Evolutionary conservation across 2,113 vertebrate species (phyloP).

Genomic region (Anseranas semipalmata): DNA sequence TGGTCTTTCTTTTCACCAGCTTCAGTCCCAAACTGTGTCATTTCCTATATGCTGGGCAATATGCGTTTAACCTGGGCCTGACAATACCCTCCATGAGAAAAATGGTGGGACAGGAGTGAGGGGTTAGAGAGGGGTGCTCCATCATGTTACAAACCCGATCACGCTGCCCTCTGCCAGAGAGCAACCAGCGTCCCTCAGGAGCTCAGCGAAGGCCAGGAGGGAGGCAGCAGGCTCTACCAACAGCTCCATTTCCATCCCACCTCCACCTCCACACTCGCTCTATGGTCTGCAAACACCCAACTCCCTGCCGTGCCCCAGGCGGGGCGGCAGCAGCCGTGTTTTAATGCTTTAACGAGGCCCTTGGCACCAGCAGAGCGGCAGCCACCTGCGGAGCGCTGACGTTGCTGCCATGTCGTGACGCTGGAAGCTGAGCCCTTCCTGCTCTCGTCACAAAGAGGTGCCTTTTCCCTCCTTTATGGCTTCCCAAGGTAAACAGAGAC

Average conservation of each 20-base stretch:
- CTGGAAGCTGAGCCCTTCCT: not conserved
- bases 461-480: not conserved
- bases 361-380: not conserved
- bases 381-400: not conserved
- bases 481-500: not conserved
- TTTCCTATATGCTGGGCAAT: too few relatives aligned
- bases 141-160: accelerated
- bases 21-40: not conserved
- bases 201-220: not conserved
- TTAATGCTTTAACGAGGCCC: not conserved
- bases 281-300: accelerated
- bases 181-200: accelerated
- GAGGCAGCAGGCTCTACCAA: accelerated
- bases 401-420: accelerated
- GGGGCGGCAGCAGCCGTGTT: not conserved
- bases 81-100: not conserved
- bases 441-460: not conserved
- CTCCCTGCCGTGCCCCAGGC: not conserved
- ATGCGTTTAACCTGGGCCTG: not conserved
- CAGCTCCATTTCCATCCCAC: not conserved
- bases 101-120: not conserved
- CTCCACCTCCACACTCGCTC: not conserved
- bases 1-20: not conserved
- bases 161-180: not conserved
- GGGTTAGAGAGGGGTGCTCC: not conserved